Base-by-base conservation (phyloP, 2,113 vertebrate genomes). In the Amia ocellicauda region DNA sequence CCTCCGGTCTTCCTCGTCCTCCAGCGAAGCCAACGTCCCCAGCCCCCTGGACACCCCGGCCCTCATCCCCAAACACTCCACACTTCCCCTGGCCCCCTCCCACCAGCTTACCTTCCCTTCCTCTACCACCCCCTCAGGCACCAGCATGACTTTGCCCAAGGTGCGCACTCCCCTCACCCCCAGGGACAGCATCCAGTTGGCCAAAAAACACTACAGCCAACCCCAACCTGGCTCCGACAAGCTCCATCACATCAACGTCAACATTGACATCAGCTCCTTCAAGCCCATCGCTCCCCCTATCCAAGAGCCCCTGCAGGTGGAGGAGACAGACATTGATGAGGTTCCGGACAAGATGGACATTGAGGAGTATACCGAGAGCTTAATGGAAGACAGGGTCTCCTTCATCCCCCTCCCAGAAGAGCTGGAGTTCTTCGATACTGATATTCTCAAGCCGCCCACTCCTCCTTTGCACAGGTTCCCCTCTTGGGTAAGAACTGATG, bases 141-240 rank as follows among this genome's bases (percentile, higher is more conserved):
- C 80, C 72, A 93, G 91, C 71, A 90, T 90, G 92, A 94, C 92
- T 2, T 74, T 95, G 29, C 93, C 92, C n/a, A 94, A 94, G 72
- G 80, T 86, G 7, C 85, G 87, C 54, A 88, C 89, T 1, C 83
- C 88, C 1, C 83, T 80, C 60, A 88, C 74, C 1, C 92, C 91
- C 55, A 87, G 91, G 40, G 92, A 94, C 85, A 93, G 93, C 74
- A 90, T 95, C 73, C 91, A 94, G 3, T 81, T 94, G 73, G 86
- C 90, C 3, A 94, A 94, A 77, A 93, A 92, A 69, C 92, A 93
- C 62, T 89, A 86, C 80, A 94, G 93, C 82, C 93, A 95, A 17
- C 93, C 92, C 0, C 93, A 93, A 64, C 77, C 91, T 52, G 73
- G 83, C 57, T 31, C 80, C 50, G 89, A 88, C 65, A 23, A 79